phyloP scores from a whole-genome alignment of 2,888 invertebrate genomes.

The Zhengitettix transpicula region DNA sequence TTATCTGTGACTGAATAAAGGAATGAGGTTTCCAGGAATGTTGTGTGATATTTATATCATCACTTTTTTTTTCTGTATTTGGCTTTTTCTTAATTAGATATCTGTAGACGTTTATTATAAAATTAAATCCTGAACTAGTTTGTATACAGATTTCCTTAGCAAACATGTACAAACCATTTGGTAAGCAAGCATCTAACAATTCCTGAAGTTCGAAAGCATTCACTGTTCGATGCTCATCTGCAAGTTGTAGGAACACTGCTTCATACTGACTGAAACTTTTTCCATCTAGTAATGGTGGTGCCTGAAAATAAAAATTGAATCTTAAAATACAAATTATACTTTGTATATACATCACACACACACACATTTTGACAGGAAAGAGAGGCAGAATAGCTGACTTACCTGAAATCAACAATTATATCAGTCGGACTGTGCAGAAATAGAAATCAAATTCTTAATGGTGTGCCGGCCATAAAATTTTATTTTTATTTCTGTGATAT shows the following conservation, averaged over 20 bases:
- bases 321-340: not conserved
- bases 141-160: not conserved
- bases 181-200: constrained; percentile 73
- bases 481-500: too few relatives aligned
- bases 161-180: constrained; percentile 40
- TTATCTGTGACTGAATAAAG: too few relatives aligned
- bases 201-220: constrained; percentile 85
- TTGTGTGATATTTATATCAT: too few relatives aligned
- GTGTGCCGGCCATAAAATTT: too few relatives aligned
- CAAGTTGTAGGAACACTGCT: constrained; percentile 73
- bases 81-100: constrained; percentile 12
- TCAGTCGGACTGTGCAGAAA: not conserved
- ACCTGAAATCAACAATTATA: not conserved
- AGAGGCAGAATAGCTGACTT: not conserved
- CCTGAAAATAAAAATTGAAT: constrained; percentile 20
- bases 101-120: constrained; percentile 33
- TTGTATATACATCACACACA: not conserved
- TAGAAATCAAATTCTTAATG: too few relatives aligned
- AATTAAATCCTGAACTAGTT: not conserved
- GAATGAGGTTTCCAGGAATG: too few relatives aligned
- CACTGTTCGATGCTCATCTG: constrained; percentile 78
- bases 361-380: not conserved
- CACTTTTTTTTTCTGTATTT: too few relatives aligned
- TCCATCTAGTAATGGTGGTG: constrained; percentile 43
- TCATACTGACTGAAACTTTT: constrained; percentile 74